Conservation (phyloP, 2,113 vertebrate genomes). For the Otus sunia region DNA sequence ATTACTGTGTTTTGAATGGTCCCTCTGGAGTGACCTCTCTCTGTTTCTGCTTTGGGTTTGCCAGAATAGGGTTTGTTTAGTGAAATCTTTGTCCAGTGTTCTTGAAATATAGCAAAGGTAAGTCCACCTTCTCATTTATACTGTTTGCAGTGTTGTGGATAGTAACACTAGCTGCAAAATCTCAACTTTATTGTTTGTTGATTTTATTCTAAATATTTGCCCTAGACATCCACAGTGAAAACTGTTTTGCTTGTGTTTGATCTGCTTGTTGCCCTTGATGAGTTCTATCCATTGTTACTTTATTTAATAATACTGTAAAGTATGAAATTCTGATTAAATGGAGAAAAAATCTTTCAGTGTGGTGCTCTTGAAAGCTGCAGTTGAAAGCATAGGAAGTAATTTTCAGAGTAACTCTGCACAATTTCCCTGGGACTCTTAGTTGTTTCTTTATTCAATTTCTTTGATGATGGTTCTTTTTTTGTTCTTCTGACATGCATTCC, state of each 20-base stretch:
- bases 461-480: not conserved
- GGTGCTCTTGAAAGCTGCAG: not conserved
- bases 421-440: not conserved
- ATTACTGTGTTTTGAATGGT: not conserved
- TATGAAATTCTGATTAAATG: not conserved
- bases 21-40: not conserved
- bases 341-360: not conserved
- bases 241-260: not conserved
- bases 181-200: not conserved
- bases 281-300: not conserved
- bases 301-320: not conserved
- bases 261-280: not conserved
- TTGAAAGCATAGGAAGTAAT: not conserved
- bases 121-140: constrained; percentile 16
- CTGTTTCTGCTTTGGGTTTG: constrained; percentile 9
- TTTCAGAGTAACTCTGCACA: not conserved
- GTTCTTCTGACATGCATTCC: not conserved
- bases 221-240: not conserved
- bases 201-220: not conserved
- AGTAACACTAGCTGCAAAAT: not conserved
- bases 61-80: constrained; percentile 10
- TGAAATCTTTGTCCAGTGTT: constrained; percentile 12
- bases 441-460: not conserved
- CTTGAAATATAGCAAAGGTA: constrained; percentile 40
- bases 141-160: not conserved